phyloP scores from a whole-genome alignment of 2,888 invertebrate genomes.

The Heliconius charithonia region DNA sequence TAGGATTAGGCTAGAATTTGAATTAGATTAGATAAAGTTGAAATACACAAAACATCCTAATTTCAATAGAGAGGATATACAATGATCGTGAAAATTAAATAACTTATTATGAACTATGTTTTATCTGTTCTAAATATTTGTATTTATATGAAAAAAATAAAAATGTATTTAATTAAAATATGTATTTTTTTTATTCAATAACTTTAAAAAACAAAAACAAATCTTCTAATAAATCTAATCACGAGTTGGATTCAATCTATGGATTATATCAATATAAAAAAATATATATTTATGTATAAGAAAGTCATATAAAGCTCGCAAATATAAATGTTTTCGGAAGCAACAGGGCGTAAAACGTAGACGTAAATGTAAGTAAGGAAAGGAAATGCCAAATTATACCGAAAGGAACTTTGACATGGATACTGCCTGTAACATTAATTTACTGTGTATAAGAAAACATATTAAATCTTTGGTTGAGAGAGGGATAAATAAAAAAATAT shows the following conservation, averaged over 20 bases:
- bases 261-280: neutral
- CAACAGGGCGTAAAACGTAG: constrained; percentile 5
- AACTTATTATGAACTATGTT: too few species aligned
- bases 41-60: too few species aligned
- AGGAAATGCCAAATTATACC: constrained; percentile 9
- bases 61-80: too few species aligned
- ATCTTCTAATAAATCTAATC: neutral
- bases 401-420: constrained; percentile 5
- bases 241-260: neutral
- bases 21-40: too few species aligned
- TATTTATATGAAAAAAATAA: too few species aligned
- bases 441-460: neutral
- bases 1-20: too few species aligned
- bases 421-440: neutral
- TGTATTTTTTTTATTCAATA: too few species aligned
- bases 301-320: neutral
- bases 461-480: neutral
- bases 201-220: neutral
- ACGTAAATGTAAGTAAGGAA: neutral
- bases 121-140: too few species aligned
- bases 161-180: too few species aligned
- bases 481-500: neutral
- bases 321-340: constrained; percentile 12
- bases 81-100: too few species aligned
- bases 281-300: neutral